Evolutionary conservation across 2,888 invertebrate genomes (phyloP), one percentile per base, ranked within the genome.

Genomic region (Apotomis capreana): DNA sequence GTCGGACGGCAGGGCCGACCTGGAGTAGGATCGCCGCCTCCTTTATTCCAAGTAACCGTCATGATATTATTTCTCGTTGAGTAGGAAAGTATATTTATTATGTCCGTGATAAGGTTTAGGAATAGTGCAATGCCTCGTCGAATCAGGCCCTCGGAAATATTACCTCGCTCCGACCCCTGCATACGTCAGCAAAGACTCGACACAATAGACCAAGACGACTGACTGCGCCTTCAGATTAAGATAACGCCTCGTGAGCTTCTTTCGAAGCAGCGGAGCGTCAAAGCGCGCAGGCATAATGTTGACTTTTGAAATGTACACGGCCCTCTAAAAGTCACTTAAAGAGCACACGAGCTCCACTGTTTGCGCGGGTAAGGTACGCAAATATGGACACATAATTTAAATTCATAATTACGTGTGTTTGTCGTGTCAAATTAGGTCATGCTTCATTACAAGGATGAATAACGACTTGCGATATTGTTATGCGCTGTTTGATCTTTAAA

Each of bases 141-240:
- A 26, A 26, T 26, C 26, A 26, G 26, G 26, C 26, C 26, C 26
- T 26, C 26, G 26, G 83, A 85, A 85, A 88, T 84, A 87, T 88
- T 87, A 85, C 86, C 87, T 83, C 80, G 76, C 77, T 74, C 77
- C 75, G 64, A 74, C 74, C 75, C 75, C 76, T 79, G 82, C 84
- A 82, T 78, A 80, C 79, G 84, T 79, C 84, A 83, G 82, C 81
- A 84, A 87, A 87, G 82, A 80, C 78, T 79, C 78, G 69, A 65
- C 79, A 90, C 89, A 90, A 88, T 87, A 75, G 82, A 74, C 76
- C 80, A 81, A 82, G 81, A 80, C 78, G 74, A 69, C 65, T 82
- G 81, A 81, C 84, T 84, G 86, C 84, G 82, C 85, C 80, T 77
- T 81, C 81, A 89, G 89, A 89, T 90, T 88, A 88, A 89, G 89